Base-by-base conservation (phyloP, 2,113 vertebrate species). In the Synodontis membranacea region DNA sequence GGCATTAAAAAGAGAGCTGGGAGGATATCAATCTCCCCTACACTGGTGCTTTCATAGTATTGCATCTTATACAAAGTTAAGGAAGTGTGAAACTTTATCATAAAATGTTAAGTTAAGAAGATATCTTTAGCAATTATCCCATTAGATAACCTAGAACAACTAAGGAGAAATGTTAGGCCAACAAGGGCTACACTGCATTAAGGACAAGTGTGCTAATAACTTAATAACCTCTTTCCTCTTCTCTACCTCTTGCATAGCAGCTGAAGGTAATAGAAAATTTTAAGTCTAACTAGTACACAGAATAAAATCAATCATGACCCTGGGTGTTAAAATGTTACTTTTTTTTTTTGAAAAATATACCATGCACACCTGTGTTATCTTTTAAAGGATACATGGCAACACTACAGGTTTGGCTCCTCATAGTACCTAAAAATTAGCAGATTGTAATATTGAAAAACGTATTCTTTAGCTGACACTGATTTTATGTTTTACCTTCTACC, bases 81-180 rank as follows among this genome's bases (percentile, higher is more conserved):
- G 10, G 19, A 48, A 52, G 19, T 42, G 37, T 79, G 23, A 79
- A 79, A 85, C 17, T 46, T 37, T 9, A 86, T 68, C 42, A 54
- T 17, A 54, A 80, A 56, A 66, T 23, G 14, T 68, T 52, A 68
- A 68, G 76, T 64, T 52, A 85, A 79, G 58, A 85, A 37, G 74
- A 80, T 68, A 80, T 80, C 23, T 80, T 86, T 66, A 39, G 37
- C 42, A 1, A 23, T 80, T 86, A 80, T 34, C 42, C 31, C 62
- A 46, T 52, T 66, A 76, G 28, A 34, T 80, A 80, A 79, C 19
- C 75, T 31, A 66, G 54, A 28, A 23, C 56, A 76, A 34, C 37
- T 60, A 76, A 48, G 34, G 46, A 12, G 21, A 85, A 76, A 85
- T 46, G 52, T 25, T 37, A 78, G 84, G 34, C 42, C 46, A 62